A percentile compares a stretch with the other conserved stretches of the same genome.
Evolutionary conservation across 2,797 vertebrate species (phyloP).

Genomic region (Sciurus vulgaris): DNA sequence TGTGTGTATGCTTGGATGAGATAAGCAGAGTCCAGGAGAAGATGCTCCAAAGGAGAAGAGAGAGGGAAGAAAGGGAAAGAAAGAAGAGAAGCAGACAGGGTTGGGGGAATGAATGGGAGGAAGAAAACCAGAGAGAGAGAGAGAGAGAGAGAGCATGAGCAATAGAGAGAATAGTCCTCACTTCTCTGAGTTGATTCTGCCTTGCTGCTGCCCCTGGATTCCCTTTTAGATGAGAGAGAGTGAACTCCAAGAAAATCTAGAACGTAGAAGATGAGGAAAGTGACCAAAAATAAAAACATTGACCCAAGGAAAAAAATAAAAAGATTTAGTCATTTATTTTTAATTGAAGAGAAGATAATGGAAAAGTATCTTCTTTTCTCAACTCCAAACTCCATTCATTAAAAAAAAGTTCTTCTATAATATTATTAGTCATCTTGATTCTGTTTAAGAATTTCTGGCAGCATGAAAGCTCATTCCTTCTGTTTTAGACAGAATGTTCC

Average conservation of each 20-base stretch:
- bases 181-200: background rate
- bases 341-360: conserved; percentile 32
- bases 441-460: conserved; percentile 31
- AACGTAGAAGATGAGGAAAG: background rate
- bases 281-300: background rate
- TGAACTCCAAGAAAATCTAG: conserved; percentile 3
- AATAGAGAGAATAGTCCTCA: background rate
- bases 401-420: background rate
- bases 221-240: background rate
- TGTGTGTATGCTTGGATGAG: background rate
- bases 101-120: fast-evolving
- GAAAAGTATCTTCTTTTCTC: conserved; percentile 8
- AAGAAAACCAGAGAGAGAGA: too few relatives aligned
- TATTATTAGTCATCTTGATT: conserved; percentile 27
- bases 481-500: background rate
- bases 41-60: background rate
- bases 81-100: background rate
- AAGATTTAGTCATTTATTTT: background rate
- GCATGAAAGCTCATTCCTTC: background rate
- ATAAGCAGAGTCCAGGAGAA: background rate
- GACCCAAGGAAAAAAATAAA: background rate
- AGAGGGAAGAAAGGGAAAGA: background rate
- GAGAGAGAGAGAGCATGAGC: background rate
- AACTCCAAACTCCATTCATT: background rate
- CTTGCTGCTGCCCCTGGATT: background rate